Percentiles rank a stretch among this genome's conserved stretches.
phyloP scores from a whole-genome alignment of 2,888 invertebrate genomes.

The Pyralis farinalis region DNA sequence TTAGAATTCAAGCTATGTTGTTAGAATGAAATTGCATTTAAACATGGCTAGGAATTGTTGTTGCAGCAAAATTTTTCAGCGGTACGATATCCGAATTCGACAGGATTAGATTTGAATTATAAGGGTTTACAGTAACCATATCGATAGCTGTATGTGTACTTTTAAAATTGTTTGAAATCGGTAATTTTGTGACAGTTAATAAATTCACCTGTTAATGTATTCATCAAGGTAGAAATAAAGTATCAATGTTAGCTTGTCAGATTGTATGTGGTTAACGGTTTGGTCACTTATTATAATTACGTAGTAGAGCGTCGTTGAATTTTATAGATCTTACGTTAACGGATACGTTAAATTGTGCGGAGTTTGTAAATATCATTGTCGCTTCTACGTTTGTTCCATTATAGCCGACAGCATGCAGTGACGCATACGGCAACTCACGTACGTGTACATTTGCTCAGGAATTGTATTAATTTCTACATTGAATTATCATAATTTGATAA shows the following conservation, averaged over 20 bases:
- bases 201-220: slow-evolving; percentile 76
- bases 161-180: slow-evolving; percentile 61
- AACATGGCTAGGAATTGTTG: slow-evolving; percentile 37
- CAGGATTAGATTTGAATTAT: slow-evolving; percentile 45
- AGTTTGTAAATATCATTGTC: slow-evolving; percentile 55
- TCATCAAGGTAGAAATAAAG: slow-evolving; percentile 70
- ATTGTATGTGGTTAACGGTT: slow-evolving; percentile 63
- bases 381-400: slow-evolving; percentile 48
- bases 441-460: slow-evolving; percentile 65
- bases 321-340: slow-evolving; percentile 51
- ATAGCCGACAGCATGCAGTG: slow-evolving; percentile 28
- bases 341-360: slow-evolving; percentile 41
- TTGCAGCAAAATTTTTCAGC: slow-evolving; percentile 34
- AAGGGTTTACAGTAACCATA: slow-evolving; percentile 70
- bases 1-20: slow-evolving; percentile 51
- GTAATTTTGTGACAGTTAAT: slow-evolving; percentile 66
- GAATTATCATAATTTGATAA: slow-evolving; percentile 54
- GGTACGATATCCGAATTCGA: slow-evolving; percentile 56
- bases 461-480: slow-evolving; percentile 69
- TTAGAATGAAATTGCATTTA: slow-evolving; percentile 30
- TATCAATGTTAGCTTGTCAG: slow-evolving; percentile 74
- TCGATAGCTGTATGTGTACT: slow-evolving; percentile 62
- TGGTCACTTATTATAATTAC: slow-evolving; percentile 59
- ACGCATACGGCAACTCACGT: slow-evolving; percentile 32
- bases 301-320: slow-evolving; percentile 62